Conservation (phyloP, 2,113 vertebrate genomes). For the Nothoprocta pentlandii region DNA sequence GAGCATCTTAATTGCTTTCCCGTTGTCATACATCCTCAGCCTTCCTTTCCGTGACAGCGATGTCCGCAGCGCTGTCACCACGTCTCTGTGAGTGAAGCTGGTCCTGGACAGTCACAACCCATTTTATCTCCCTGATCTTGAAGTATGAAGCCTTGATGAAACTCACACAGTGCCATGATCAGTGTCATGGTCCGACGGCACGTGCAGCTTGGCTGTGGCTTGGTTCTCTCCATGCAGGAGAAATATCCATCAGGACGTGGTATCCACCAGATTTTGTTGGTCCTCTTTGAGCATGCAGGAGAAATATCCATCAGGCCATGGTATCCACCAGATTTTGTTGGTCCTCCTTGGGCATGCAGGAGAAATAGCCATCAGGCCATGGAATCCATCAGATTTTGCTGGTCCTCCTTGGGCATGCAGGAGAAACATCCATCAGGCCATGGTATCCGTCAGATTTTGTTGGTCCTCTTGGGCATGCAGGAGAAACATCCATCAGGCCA, state of each 20-base stretch:
- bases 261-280: background rate
- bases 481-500: too few species aligned
- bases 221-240: background rate
- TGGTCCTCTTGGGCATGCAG: too few species aligned
- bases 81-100: background rate
- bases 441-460: too few species aligned
- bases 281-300: background rate
- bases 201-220: background rate
- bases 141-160: background rate
- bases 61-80: background rate
- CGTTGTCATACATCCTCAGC: background rate
- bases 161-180: accelerated
- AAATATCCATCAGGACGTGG: too few species aligned
- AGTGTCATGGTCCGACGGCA: background rate
- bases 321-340: too few species aligned
- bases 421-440: too few species aligned
- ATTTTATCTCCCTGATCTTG: background rate
- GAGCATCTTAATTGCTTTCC: background rate
- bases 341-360: background rate
- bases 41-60: background rate
- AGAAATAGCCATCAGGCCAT: too few species aligned
- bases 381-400: too few species aligned
- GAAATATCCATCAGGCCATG: too few species aligned
- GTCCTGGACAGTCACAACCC: background rate
- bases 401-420: too few species aligned